phyloP scores from a whole-genome alignment of 92 coral and sea anemone species.

The Epizoanthus rinbou region DNA sequence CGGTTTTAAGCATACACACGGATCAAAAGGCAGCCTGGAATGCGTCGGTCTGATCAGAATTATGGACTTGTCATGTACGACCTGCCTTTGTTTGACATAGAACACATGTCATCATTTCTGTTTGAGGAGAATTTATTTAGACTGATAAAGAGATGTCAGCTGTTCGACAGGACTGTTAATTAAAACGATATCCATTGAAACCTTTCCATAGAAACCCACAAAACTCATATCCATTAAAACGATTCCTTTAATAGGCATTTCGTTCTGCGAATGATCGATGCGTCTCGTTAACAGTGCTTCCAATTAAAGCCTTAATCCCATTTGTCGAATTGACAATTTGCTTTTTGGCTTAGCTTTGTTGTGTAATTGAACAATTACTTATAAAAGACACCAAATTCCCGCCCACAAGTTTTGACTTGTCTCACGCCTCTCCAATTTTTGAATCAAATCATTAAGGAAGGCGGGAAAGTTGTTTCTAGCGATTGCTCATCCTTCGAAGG shows the following conservation, averaged over 20 bases:
- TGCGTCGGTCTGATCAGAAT: slow-evolving; percentile 86
- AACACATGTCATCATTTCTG: slow-evolving; percentile 98
- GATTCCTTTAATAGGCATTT: slow-evolving; percentile 75
- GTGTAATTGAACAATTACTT: slow-evolving; percentile 84
- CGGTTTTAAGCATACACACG: slow-evolving; percentile 79
- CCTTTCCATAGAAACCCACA: slow-evolving; percentile 88
- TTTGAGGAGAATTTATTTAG: slow-evolving; percentile 99
- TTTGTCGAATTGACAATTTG: slow-evolving; percentile 79
- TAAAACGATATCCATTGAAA: slow-evolving; percentile 93
- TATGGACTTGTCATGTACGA: slow-evolving; percentile 89
- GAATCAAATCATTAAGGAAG: slow-evolving; percentile 62
- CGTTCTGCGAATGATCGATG: slow-evolving; percentile 65
- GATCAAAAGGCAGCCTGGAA: slow-evolving; percentile 85
- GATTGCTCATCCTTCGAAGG: slow-evolving; percentile 12
- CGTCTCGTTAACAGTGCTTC: slow-evolving; percentile 85
- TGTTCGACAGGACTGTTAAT: slow-evolving; percentile 90
- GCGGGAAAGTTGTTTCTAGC: slow-evolving; percentile 61
- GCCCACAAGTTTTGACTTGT: slow-evolving; percentile 62
- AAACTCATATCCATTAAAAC: slow-evolving; percentile 72
- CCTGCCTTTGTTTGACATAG: slow-evolving; percentile 92
- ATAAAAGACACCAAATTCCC: slow-evolving; percentile 77
- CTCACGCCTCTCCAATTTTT: slow-evolving; percentile 91
- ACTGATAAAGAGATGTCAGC: slow-evolving; percentile 97
- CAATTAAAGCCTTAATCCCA: slow-evolving; percentile 89
- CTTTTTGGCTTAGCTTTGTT: slow-evolving; percentile 67